These are phyloP conservation scores for Leucopsar rothschildi DNA, from an alignment of 2,113 vertebrate genomes.

Conservation along the genomic window DNA sequence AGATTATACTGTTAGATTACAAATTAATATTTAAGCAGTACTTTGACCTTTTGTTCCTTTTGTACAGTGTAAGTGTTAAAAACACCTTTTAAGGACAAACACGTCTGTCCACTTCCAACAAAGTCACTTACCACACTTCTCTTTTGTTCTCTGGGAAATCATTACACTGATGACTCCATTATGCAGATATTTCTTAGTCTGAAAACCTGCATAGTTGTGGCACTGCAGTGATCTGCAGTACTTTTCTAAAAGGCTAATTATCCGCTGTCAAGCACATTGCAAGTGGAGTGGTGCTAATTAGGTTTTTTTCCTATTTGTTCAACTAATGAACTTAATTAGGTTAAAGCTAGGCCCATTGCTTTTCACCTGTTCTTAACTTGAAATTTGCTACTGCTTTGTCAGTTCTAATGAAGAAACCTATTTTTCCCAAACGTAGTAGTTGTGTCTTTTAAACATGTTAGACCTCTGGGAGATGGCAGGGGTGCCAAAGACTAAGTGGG, in stretches of 20 bases:
- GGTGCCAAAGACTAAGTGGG: neutral
- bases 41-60: neutral
- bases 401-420: neutral
- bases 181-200: neutral
- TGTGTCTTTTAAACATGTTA: neutral
- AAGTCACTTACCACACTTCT: neutral
- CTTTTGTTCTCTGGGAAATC: neutral
- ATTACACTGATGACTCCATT: neutral
- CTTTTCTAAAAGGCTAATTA: neutral
- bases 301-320: neutral
- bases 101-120: neutral
- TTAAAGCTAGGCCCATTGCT: neutral
- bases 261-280: neutral
- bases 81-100: neutral
- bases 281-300: neutral
- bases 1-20: neutral
- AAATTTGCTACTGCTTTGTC: neutral
- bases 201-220: neutral
- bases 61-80: neutral
- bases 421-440: neutral
- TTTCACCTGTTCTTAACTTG: neutral
- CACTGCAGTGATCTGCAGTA: neutral
- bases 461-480: neutral
- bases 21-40: neutral
- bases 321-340: slow-evolving; percentile 7